Base-by-base conservation (phyloP, 92 coral and sea anemone species). In the Micromussa lordhowensis region DNA sequence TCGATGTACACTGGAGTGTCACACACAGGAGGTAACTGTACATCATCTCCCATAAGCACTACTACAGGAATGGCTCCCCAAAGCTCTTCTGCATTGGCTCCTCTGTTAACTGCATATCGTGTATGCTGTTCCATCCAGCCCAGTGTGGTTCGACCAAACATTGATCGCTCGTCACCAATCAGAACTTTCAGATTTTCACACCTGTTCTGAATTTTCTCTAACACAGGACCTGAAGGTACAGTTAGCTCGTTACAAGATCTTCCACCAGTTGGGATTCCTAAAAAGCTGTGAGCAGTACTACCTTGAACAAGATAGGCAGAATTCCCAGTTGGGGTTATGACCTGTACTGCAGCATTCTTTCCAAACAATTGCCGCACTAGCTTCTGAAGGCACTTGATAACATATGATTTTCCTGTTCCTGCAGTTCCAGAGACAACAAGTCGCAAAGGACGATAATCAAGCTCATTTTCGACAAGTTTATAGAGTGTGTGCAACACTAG, bases 41-140 rank as follows among this genome's bases (percentile, higher is more conserved):
- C 74, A 58, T 88, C 91, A 34, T 88, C 91, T 57, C 91, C 91
- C 80, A 88, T 28, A 68, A 88, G 49, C 22, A 73, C 91, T 28
- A 81, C 81, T 3, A 87, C 85, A 71, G 91, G 91, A 38, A 88
- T 69, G 48, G 77, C 91, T 81, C 91, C 91, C 86, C 86, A 80
- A 21, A 54, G 75, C 76, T 88, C 77, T 0, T 80, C 86, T 49
- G 91, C 18, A 5, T 75, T 68, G 38, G 48, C 75, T 81, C 81
- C 91, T 71, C 63, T 80, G 24, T 88, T 80, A 72, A 88, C 81
- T 31, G 80, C 88, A 69, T 89, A 84, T 0, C 85, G 78, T 54
- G 75, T 18, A 51, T 90, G 92, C 81, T 90, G 92, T 58, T 90
- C 86, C 86, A 90, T 90, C 92, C 89, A 90, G 31, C 88, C 88